A percentile compares a stretch with the other conserved stretches of the same genome.
Evolutionary conservation across 2,888 invertebrate genomes (phyloP).

Genomic region (Monochamus alternatus): DNA sequence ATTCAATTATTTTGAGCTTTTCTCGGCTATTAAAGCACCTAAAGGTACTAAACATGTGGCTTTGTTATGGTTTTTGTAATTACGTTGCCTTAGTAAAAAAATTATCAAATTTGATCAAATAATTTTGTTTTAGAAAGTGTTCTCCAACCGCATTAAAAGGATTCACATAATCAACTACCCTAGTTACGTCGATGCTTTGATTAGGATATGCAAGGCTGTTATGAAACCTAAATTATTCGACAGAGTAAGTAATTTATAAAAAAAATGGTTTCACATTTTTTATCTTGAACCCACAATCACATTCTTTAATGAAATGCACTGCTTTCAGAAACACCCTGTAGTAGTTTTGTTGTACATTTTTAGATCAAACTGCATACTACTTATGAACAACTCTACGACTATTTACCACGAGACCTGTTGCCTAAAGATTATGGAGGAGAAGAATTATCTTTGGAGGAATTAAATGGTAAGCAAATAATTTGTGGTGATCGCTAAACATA

Average conservation of each 20-base stretch:
- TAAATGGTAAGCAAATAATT: slow-evolving; percentile 70
- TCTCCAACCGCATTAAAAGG: slow-evolving; percentile 30
- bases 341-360: slow-evolving; percentile 27
- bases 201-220: slow-evolving; percentile 31
- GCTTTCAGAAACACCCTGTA: too few species aligned
- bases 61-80: too few species aligned
- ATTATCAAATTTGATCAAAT: too few species aligned
- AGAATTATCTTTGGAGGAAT: slow-evolving; percentile 72
- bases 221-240: slow-evolving; percentile 39
- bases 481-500: too few species aligned
- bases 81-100: too few species aligned
- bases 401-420: slow-evolving; percentile 52
- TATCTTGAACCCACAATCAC: too few species aligned
- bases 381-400: slow-evolving; percentile 46
- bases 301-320: too few species aligned
- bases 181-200: slow-evolving; percentile 29
- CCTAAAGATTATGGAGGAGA: slow-evolving; percentile 60
- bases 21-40: too few species aligned
- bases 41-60: too few species aligned
- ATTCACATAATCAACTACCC: slow-evolving; percentile 41
- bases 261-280: too few species aligned
- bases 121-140: slow-evolving; percentile 38
- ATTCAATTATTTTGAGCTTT: too few species aligned
- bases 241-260: slow-evolving; percentile 30
- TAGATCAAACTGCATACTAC: slow-evolving; percentile 55